These are phyloP conservation scores for Caerostris extrusa DNA, from an alignment of 1,140 invertebrate species.

Conservation along the genomic window DNA sequence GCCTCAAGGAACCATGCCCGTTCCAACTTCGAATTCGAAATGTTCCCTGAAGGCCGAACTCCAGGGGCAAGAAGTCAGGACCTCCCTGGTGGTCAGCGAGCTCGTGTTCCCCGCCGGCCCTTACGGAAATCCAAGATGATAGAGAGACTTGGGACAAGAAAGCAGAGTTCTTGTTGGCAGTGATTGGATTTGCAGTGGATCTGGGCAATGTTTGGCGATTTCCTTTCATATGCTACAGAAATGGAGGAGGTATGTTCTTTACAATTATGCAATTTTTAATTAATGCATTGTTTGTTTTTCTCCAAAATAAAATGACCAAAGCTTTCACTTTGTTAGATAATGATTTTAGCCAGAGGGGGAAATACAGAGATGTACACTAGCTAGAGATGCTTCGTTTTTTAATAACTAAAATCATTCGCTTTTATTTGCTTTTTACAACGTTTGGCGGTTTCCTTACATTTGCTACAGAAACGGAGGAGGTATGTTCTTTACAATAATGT, in stretches of 20 bases:
- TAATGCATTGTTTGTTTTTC: too few species aligned
- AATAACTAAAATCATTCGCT: too few species aligned
- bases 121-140: slow-evolving; percentile 64
- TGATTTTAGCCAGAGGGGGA: too few species aligned
- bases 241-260: slow-evolving; percentile 83
- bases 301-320: background rate
- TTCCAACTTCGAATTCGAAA: slow-evolving; percentile 53
- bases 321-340: background rate
- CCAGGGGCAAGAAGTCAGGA: slow-evolving; percentile 63
- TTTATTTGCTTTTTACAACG: too few species aligned
- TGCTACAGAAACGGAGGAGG: slow-evolving; percentile 85
- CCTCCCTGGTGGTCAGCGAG: background rate
- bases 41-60: slow-evolving; percentile 69
- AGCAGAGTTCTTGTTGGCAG: slow-evolving; percentile 82
- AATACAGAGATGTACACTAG: background rate
- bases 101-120: slow-evolving; percentile 31
- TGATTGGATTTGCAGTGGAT: slow-evolving; percentile 83
- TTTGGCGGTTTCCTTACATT: slow-evolving; percentile 88
- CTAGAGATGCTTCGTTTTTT: background rate
- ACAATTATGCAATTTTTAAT: too few species aligned
- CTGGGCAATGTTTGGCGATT: slow-evolving; percentile 87
- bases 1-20: slow-evolving; percentile 29
- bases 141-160: slow-evolving; percentile 81
- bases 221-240: slow-evolving; percentile 84
- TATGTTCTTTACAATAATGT: slow-evolving; percentile 79